These are phyloP conservation scores for Panagrolaimus sp. DNA, from an alignment of 1,140 invertebrate genomes.

Conservation along the genomic window DNA sequence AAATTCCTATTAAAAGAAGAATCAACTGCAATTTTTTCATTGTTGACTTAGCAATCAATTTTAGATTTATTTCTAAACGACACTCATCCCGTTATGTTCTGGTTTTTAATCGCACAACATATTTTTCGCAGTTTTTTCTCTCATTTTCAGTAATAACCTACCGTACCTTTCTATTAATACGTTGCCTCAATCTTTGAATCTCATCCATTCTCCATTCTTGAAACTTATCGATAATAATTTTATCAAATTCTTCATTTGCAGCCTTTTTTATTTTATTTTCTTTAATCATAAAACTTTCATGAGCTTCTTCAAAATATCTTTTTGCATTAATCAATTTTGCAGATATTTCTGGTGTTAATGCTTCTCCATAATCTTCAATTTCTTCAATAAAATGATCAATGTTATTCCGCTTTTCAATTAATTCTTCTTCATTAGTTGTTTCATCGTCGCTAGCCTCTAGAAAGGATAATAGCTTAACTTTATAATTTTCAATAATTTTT, in stretches of 20 bases:
- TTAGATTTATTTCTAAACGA: too few relatives aligned
- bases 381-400: not conserved
- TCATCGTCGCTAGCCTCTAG: too few relatives aligned
- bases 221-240: not conserved
- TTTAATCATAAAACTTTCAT: not conserved
- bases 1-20: too few relatives aligned
- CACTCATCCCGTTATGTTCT: too few relatives aligned
- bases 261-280: not conserved
- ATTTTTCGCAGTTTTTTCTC: not conserved
- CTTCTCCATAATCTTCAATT: not conserved
- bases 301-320: not conserved
- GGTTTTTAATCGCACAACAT: too few relatives aligned
- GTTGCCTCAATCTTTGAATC: constrained; percentile 4
- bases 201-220: constrained; percentile 10
- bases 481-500: not conserved
- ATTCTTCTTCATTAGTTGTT: not conserved
- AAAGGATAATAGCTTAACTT: not conserved
- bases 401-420: not conserved
- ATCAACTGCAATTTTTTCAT: too few relatives aligned
- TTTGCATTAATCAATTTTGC: not conserved
- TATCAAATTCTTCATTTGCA: constrained; percentile 1
- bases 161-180: not conserved
- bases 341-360: not conserved
- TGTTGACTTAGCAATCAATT: too few relatives aligned
- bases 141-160: not conserved